These are phyloP conservation scores for Macroglossus sobrinus DNA, from an alignment of 2,113 vertebrate species.

Conservation along the genomic window DNA sequence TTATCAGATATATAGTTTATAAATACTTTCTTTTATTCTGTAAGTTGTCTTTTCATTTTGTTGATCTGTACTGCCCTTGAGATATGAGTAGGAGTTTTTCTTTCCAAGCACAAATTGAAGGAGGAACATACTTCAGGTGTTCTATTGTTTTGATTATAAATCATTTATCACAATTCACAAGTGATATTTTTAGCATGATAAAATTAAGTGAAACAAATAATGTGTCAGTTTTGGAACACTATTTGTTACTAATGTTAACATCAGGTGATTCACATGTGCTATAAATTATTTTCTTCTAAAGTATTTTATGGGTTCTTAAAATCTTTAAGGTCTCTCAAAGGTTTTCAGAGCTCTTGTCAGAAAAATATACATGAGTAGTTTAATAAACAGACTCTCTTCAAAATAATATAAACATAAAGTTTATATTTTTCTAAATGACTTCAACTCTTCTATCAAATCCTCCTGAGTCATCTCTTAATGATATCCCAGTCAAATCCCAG, in stretches of 20 bases:
- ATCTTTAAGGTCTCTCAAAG: background rate
- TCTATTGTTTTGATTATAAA: background rate
- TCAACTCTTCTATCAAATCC: background rate
- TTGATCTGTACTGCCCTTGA: background rate
- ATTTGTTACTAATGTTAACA: background rate
- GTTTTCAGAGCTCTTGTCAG: background rate
- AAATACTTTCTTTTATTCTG: background rate
- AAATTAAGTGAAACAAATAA: background rate
- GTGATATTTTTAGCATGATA: background rate
- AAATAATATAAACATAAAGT: background rate
- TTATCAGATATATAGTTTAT: background rate
- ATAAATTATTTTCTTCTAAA: constrained; percentile 25
- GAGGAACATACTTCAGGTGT: background rate
- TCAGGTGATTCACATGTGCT: background rate
- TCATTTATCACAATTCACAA: background rate
- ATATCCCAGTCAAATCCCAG: background rate
- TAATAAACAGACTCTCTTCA: background rate
- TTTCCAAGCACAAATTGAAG: background rate
- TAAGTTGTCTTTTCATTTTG: background rate
- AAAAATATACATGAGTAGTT: background rate
- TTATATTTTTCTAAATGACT: background rate
- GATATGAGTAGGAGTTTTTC: background rate
- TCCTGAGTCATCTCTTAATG: background rate
- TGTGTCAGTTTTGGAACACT: background rate
- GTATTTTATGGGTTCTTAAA: background rate